These are phyloP conservation scores for Chrysochloris asiatica DNA, from an alignment of 2,113 vertebrate genomes.

Conservation along the genomic window DNA sequence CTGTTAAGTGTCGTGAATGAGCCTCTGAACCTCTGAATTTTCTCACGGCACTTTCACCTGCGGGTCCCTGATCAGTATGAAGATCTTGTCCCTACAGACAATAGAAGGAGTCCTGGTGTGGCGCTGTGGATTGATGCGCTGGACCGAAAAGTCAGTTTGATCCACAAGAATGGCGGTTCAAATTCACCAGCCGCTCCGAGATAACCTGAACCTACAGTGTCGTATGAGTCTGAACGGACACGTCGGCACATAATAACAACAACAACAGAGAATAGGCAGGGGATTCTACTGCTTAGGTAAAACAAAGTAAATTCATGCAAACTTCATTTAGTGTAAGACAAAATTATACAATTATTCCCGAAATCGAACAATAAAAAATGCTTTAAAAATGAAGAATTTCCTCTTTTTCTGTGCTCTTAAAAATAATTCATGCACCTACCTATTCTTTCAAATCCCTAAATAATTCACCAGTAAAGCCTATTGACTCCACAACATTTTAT, in stretches of 20 bases:
- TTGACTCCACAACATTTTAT: background rate
- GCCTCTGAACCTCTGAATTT: background rate
- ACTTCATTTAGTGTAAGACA: background rate
- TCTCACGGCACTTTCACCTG: background rate
- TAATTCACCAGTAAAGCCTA: constrained; percentile 9
- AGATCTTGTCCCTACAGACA: background rate
- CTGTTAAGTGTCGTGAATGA: background rate
- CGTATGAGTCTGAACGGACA: no score
- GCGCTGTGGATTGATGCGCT: no score
- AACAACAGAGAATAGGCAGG: background rate
- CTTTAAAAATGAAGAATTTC: background rate
- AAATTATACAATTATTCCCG: background rate
- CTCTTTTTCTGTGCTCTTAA: constrained; percentile 26
- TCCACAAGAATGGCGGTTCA: no score
- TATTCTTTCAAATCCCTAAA: constrained; percentile 40
- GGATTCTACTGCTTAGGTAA: background rate
- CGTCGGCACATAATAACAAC: no score
- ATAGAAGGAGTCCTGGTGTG: no score
- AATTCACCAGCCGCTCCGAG: no score
- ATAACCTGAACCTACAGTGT: no score
- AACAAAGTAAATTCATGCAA: constrained; percentile 3
- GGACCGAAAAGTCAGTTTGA: no score
- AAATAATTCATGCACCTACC: background rate
- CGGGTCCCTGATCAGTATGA: background rate
- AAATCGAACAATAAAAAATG: background rate